Percentiles rank a stretch among this genome's conserved stretches.
Evolutionary conservation across 1,140 invertebrate species (phyloP).

Genomic region (Theocolax elegans): DNA sequence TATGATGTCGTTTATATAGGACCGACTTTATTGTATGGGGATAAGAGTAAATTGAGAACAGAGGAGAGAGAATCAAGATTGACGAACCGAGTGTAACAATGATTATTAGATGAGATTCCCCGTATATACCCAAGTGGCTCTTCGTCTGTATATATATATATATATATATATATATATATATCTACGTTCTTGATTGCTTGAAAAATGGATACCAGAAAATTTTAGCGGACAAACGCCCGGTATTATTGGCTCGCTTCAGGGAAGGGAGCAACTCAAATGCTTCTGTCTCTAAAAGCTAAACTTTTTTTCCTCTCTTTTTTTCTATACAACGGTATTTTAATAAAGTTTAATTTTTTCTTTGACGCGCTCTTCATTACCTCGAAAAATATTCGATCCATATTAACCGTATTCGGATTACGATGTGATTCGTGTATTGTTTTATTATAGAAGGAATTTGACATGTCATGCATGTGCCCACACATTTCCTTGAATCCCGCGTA

Average conservation of each 20-base stretch:
- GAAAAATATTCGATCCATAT: too few relatives aligned
- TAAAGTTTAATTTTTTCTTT: neutral
- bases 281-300: too few relatives aligned
- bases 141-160: too few relatives aligned
- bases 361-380: too few relatives aligned
- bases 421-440: neutral
- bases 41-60: slow-evolving; percentile 25
- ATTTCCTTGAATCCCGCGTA: too few relatives aligned
- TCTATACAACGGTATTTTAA: neutral
- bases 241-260: neutral
- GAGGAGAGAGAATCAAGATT: slow-evolving; percentile 15
- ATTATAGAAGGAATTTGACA: neutral
- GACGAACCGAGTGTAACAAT: slow-evolving; percentile 14
- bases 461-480: too few relatives aligned
- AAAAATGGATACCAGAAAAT: neutral
- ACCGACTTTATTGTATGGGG: slow-evolving; percentile 11
- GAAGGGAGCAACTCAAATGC: too few relatives aligned
- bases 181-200: neutral
- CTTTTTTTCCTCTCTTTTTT: too few relatives aligned
- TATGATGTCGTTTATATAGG: slow-evolving; percentile 27
- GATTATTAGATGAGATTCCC: slow-evolving; percentile 8
- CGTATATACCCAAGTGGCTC: neutral
- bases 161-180: too few relatives aligned
- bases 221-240: neutral
- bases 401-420: neutral